Conservation (phyloP, 2,113 vertebrate species). For the Dunckerocampus dactyliophorus region DNA sequence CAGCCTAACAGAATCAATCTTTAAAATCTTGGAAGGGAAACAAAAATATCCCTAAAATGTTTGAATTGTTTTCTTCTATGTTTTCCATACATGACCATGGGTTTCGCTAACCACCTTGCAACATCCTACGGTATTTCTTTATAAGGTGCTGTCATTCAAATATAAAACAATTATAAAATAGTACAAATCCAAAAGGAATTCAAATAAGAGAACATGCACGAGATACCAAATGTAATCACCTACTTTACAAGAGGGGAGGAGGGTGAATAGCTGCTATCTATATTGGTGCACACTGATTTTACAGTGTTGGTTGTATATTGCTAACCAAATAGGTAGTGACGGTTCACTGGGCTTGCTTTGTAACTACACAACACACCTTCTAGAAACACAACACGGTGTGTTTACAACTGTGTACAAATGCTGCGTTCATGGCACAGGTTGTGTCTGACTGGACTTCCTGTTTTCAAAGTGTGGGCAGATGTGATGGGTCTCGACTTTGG, state of each 20-base stretch:
- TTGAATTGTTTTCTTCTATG: background rate
- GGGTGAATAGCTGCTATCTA: slow-evolving; percentile 49
- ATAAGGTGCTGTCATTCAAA: slow-evolving; percentile 75
- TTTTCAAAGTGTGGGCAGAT: slow-evolving; percentile 16
- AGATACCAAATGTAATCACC: slow-evolving; percentile 55
- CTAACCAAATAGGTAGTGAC: slow-evolving; percentile 31
- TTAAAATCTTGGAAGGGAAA: background rate
- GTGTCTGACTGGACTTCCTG: slow-evolving; percentile 7
- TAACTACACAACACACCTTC: slow-evolving; percentile 41
- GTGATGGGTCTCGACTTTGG: slow-evolving; percentile 6
- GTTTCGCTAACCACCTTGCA: slow-evolving; percentile 35
- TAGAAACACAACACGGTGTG: slow-evolving; percentile 26
- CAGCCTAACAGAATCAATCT: too few relatives aligned
- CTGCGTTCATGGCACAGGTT: slow-evolving; percentile 41
- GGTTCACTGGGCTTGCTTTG: slow-evolving; percentile 32
- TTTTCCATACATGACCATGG: slow-evolving; percentile 20
- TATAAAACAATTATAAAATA: slow-evolving; percentile 70
- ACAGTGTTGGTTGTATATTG: slow-evolving; percentile 16
- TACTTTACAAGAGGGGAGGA: slow-evolving; percentile 49
- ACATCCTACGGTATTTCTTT: slow-evolving; percentile 42
- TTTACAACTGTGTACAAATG: slow-evolving; percentile 24
- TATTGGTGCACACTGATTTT: slow-evolving; percentile 15
- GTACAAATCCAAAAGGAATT: slow-evolving; percentile 67
- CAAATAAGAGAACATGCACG: slow-evolving; percentile 63
- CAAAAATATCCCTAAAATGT: background rate